Evolutionary conservation across 2,888 invertebrate species (phyloP).

Genomic region (Drosophila birchii): DNA sequence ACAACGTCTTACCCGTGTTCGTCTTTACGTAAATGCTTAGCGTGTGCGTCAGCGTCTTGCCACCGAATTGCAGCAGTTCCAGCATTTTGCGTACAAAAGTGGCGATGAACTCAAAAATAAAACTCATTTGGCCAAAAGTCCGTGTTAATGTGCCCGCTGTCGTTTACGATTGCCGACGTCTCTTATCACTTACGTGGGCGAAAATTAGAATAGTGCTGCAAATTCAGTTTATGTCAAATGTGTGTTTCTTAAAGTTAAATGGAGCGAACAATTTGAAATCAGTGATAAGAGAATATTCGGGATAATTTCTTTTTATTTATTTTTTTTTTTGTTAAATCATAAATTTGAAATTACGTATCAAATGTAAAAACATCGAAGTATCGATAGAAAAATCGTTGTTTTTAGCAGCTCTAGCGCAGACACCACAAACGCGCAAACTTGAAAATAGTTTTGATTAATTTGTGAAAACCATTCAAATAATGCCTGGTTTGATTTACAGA

Average conservation of each 20-base stretch:
- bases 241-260: background rate
- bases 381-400: background rate
- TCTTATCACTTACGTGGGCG: background rate
- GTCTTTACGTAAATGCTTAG: slow-evolving; percentile 89
- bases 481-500: slow-evolving; percentile 59
- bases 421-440: slow-evolving; percentile 32
- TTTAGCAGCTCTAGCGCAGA: background rate
- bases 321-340: background rate
- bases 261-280: background rate
- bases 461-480: slow-evolving; percentile 1
- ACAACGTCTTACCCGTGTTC: slow-evolving; percentile 88
- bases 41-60: slow-evolving; percentile 87
- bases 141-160: background rate
- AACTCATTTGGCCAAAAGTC: slow-evolving; percentile 85
- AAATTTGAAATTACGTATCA: too few species aligned
- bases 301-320: background rate
- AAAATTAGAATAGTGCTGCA: background rate
- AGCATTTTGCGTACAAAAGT: slow-evolving; percentile 87
- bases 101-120: slow-evolving; percentile 86
- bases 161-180: background rate
- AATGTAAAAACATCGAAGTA: background rate
- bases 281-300: background rate
- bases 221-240: background rate
- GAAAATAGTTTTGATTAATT: slow-evolving; percentile 8
- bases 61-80: slow-evolving; percentile 87